These are phyloP conservation scores for Anoplolepis gracilipes DNA, from an alignment of 1,140 invertebrate species.

Conservation along the genomic window DNA sequence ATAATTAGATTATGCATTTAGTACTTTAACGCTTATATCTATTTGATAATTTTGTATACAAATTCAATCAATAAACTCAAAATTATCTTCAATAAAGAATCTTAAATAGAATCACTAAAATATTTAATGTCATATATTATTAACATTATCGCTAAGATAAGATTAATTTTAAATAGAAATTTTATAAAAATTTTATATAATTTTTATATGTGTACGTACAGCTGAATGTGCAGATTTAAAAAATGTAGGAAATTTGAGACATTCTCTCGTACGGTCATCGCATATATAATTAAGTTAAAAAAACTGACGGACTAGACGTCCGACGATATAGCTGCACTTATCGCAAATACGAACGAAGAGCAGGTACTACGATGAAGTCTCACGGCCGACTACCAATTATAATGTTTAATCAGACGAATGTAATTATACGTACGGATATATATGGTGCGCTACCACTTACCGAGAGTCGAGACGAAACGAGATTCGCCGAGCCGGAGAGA, in stretches of 20 bases:
- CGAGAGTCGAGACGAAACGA: slow-evolving; percentile 27
- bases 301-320: background rate
- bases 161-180: background rate
- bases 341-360: slow-evolving; percentile 15
- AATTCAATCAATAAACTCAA: background rate
- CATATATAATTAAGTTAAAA: background rate
- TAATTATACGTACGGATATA: slow-evolving; percentile 65
- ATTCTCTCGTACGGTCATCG: no score
- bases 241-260: background rate
- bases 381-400: slow-evolving; percentile 67
- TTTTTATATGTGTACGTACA: background rate
- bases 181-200: no score
- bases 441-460: slow-evolving; percentile 4
- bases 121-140: background rate
- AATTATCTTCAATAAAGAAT: background rate
- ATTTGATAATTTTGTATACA: background rate
- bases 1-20: background rate
- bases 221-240: background rate
- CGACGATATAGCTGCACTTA: background rate
- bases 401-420: slow-evolving; percentile 73
- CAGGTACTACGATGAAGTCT: slow-evolving; percentile 63
- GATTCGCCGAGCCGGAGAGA: slow-evolving; percentile 49
- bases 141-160: background rate
- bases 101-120: background rate
- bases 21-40: background rate